Conservation (phyloP, 1,140 invertebrate species). For the Drosophila navojoa region DNA sequence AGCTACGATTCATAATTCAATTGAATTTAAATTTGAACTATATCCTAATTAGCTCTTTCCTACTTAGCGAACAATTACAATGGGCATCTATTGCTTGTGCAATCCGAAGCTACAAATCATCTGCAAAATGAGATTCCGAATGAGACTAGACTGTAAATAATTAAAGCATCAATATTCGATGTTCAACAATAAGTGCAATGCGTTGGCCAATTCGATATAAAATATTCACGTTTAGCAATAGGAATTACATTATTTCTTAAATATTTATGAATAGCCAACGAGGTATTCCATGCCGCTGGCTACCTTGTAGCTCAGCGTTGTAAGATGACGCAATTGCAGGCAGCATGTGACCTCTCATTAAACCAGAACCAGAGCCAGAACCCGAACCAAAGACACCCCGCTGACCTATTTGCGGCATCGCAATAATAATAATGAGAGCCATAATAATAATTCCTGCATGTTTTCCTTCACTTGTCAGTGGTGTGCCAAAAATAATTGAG, state of each 20-base stretch:
- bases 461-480: conserved; percentile 53
- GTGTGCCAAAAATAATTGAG: conserved; percentile 45
- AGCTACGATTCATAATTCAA: too few species aligned
- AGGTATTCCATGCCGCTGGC: background rate
- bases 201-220: too few species aligned
- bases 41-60: too few species aligned
- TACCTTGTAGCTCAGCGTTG: background rate
- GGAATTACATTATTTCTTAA: background rate
- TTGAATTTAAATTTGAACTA: too few species aligned
- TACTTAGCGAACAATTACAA: too few species aligned
- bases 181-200: background rate
- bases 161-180: background rate
- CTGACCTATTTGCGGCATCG: conserved; percentile 38
- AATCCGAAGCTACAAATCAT: too few species aligned
- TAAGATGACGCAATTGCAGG: conserved; percentile 16
- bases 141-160: too few species aligned
- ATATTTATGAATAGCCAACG: background rate
- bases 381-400: conserved; percentile 14
- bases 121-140: too few species aligned
- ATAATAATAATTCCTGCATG: conserved; percentile 49
- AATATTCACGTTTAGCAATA: background rate
- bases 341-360: conserved; percentile 12
- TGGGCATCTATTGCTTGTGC: too few species aligned
- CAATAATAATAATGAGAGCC: conserved; percentile 15
- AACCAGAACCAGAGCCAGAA: background rate